Evolutionary conservation across 1,140 invertebrate species (phyloP).

Genomic region (Tetraneura akinire): DNA sequence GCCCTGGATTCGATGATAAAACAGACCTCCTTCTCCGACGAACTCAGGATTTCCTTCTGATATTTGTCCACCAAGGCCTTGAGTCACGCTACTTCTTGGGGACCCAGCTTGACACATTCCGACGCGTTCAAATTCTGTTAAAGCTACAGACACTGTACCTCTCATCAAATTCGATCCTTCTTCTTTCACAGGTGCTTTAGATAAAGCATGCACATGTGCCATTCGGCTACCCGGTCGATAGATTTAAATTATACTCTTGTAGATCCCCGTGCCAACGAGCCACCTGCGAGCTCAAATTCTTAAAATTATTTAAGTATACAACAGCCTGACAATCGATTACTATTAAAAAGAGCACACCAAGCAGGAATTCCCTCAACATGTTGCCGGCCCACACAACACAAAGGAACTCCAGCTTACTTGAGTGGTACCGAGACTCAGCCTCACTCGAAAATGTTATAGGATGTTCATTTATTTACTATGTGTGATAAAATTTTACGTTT

Average conservation of each 20-base stretch:
- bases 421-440: conserved; percentile 18
- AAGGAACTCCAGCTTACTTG: conserved; percentile 13
- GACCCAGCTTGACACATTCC: neutral
- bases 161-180: neutral
- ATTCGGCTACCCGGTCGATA: conserved; percentile 56
- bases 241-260: conserved; percentile 56
- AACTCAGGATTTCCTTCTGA: neutral
- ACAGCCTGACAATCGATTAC: conserved; percentile 37
- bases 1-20: neutral
- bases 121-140: neutral
- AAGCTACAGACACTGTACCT: neutral
- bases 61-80: neutral
- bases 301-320: neutral
- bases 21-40: neutral
- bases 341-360: conserved; percentile 1
- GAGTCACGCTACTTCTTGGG: neutral
- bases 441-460: too few relatives aligned
- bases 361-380: too few relatives aligned
- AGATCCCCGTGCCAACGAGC: conserved; percentile 57
- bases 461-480: too few relatives aligned
- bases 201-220: conserved; percentile 58
- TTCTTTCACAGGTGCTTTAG: neutral
- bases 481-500: too few relatives aligned
- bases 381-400: neutral
- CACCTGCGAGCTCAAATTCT: conserved; percentile 54